Evolutionary conservation across 1,140 invertebrate species (phyloP), one percentile per base, ranked within the genome.

Genomic region (Maniola jurtina): DNA sequence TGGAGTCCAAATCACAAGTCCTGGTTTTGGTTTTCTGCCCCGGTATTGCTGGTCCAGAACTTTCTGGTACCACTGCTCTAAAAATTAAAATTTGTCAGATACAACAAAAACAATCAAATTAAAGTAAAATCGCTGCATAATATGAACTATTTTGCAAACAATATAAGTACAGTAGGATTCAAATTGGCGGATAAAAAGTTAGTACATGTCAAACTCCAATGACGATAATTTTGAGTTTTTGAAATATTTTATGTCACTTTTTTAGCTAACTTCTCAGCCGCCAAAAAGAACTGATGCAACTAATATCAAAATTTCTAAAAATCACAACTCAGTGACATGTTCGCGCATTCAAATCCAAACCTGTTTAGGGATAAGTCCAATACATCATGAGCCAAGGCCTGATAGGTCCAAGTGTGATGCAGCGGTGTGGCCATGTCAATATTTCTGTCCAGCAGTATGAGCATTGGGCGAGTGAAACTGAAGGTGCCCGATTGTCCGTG

Each of bases 341-440:
- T n/a, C n/a, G n/a, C n/a, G n/a, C n/a, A n/a, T n/a, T 45, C 13
- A 45, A 45, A 9, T 13, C 13, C 14, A 50, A 50, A 92, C 91
- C 91, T 90, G 89, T 99, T 99, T 54, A 99, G 90, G 16, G 96
- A 94, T 61, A 99, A 92, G 79, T 99, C 96, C 13, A 99, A 86
- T 1, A 99, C 95, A 93, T 99, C 98, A 89, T 99, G 98, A 36
- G 97, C 95, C 60, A 99, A 85, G 10, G 99, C 98, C 91, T 99
- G 98, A 89, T 99, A 99, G 0, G 98, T 99, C 99, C 99, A 99
- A 5, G 99, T 99, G 89, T 99, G 99, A 94, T 99, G 98, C 66
- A 99, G 90, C 42, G 98, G 98, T 14, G 98, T 99, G 0, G 98
- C 97, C 93, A 99, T 95, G 91, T 99, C 99, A 64, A 99, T 93